Evolutionary conservation across 1,140 invertebrate species (phyloP), one percentile per base, ranked within the genome.

Genomic region (Oscheius sp.): DNA sequence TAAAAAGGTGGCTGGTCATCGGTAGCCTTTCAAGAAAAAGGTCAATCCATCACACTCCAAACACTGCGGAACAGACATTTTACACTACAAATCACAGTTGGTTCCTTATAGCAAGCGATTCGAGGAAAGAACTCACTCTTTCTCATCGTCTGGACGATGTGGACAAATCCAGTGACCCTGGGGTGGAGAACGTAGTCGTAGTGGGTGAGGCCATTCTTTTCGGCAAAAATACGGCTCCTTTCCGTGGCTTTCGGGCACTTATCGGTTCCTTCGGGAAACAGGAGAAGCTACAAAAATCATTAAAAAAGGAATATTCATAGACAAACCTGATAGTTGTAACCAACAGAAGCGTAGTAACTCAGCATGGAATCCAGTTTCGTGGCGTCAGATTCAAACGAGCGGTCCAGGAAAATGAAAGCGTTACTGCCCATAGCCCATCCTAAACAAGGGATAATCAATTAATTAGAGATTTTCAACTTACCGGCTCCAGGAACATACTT

Each of bases 191-290:
- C 90, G 80, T 90, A 89, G 4, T 89, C 86, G 77, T 92, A 93
- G 49, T 86, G 83, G 83, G 88, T 79, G 28, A 93, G 84, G 74
- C 89, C 87, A 80, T 91, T 88, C 76, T 90, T 89, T 13, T 85
- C 83, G 1, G 92, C 92, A 86, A 89, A 93, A 55, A 86, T 86
- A 77, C 92, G 88, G 73, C 92, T 93, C 64, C 88, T 90, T 36
- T 84, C 85, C 75, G 89, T 90, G 63, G 91, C 92, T 32, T 86
- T 87, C n/a, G 86, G 85, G 23, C 91, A 91, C 29, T 93, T 86
- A 85, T 94, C 91, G 0, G 92, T 94, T 2, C 93, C 93, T 86
- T 94, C 93, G 0, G 92, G 92, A 82, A 94, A 95, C 68, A 95
- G 87, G 18, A 94, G 85, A 31, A 94, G 80, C 85, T 87, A 75